Conservation (phyloP, 1,140 invertebrate genomes). For the Lanistes nyassanus region DNA sequence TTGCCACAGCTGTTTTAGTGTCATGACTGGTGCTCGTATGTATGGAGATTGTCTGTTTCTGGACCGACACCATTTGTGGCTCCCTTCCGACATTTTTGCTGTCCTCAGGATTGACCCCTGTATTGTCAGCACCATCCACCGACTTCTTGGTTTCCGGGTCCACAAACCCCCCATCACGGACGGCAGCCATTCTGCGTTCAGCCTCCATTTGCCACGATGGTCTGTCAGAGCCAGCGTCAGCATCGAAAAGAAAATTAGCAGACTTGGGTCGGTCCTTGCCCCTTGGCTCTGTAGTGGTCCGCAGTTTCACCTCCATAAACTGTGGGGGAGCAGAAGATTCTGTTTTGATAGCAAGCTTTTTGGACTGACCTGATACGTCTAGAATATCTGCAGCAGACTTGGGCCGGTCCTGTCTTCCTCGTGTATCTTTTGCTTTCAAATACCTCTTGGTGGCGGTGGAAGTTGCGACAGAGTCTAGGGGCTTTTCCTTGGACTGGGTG, state of each 20-base stretch:
- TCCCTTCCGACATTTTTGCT: neutral
- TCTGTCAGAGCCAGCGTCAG: conserved; percentile 7
- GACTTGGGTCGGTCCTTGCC: conserved; percentile 18
- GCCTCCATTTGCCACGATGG: conserved; percentile 54
- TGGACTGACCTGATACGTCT: neutral
- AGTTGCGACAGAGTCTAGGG: no score
- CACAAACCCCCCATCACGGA: conserved; percentile 35
- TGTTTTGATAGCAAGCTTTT: neutral
- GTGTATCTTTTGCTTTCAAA: neutral
- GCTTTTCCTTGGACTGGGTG: no score
- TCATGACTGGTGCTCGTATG: no score
- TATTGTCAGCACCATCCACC: neutral
- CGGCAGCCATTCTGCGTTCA: conserved; percentile 42
- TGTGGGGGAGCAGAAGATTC: neutral
- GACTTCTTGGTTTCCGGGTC: conserved; percentile 39
- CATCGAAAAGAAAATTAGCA: conserved; percentile 3
- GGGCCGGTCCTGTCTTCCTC: neutral
- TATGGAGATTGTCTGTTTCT: neutral
- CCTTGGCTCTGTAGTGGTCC: neutral
- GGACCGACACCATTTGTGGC: neutral
- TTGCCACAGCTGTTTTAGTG: no score
- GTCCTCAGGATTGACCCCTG: no score
- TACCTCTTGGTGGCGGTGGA: no score
- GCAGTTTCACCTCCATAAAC: conserved; percentile 9
- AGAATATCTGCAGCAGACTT: conserved; percentile 20